Conservation (phyloP, 2,888 invertebrate species). For the Orthonevra nobilis region DNA sequence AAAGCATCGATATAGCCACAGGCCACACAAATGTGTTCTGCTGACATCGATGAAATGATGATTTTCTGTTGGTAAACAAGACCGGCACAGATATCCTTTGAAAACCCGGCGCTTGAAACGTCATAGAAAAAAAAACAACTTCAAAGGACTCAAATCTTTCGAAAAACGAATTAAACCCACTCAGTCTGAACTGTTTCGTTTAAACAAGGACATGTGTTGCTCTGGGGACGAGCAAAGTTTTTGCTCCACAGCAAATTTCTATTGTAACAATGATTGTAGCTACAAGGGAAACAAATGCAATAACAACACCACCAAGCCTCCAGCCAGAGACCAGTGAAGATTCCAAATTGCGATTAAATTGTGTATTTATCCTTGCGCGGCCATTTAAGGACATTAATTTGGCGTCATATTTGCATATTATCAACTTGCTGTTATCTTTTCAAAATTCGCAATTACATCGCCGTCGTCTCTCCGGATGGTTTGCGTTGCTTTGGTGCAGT, state of each 20-base stretch:
- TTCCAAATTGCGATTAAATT: slow-evolving; percentile 65
- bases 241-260: slow-evolving; percentile 2
- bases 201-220: neutral
- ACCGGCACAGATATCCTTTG: too few relatives aligned
- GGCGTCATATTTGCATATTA: slow-evolving; percentile 70
- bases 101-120: too few relatives aligned
- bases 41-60: too few relatives aligned
- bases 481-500: too few relatives aligned
- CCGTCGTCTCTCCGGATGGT: slow-evolving; percentile 10
- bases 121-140: too few relatives aligned
- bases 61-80: too few relatives aligned
- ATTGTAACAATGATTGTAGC: neutral
- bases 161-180: too few relatives aligned
- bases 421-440: slow-evolving; percentile 65
- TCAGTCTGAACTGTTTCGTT: too few relatives aligned
- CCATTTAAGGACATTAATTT: slow-evolving; percentile 67
- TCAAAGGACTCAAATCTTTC: too few relatives aligned
- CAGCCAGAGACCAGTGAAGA: slow-evolving; percentile 13
- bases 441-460: slow-evolving; percentile 63
- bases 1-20: too few relatives aligned
- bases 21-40: too few relatives aligned
- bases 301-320: neutral
- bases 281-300: neutral
- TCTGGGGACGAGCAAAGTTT: slow-evolving; percentile 11
- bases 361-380: slow-evolving; percentile 66